These are phyloP conservation scores for Syncerus caffer DNA, from an alignment of 2,797 vertebrate genomes.

Conservation along the genomic window DNA sequence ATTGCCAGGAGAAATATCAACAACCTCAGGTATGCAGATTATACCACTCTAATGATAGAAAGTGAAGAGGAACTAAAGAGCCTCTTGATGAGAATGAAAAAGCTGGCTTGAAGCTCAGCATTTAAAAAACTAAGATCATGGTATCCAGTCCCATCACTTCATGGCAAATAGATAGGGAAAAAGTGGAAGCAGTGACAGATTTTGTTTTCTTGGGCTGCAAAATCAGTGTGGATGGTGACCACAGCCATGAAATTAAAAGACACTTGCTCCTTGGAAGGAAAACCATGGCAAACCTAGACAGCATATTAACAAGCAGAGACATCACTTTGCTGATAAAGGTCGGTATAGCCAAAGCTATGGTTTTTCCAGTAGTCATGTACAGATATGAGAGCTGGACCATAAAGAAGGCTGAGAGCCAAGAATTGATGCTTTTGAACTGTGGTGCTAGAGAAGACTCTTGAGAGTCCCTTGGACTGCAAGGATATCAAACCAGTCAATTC, in stretches of 20 bases:
- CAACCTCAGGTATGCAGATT: background rate
- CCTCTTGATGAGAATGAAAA: background rate
- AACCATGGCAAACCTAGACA: background rate
- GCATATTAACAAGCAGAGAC: background rate
- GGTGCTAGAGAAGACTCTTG: background rate
- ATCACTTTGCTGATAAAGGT: background rate
- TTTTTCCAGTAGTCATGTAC: background rate
- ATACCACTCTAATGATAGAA: background rate
- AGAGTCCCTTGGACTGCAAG: background rate
- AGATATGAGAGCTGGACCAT: background rate
- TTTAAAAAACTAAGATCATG: background rate
- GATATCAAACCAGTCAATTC: background rate
- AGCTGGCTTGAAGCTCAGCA: background rate
- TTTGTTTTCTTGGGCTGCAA: background rate
- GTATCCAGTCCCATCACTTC: background rate
- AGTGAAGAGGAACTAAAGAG: background rate
- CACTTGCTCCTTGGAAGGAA: background rate
- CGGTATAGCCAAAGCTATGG: background rate
- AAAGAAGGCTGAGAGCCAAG: background rate
- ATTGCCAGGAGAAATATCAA: background rate
- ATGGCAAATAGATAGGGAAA: background rate
- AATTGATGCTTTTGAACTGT: background rate
- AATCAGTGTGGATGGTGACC: background rate
- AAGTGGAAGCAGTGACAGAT: background rate
- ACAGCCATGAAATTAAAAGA: background rate